Percentiles rank a stretch among this genome's conserved stretches.
These are phyloP conservation scores for Petrocephalus schoutedeni DNA, from an alignment of 2,797 vertebrate genomes.

Conservation along the genomic window DNA sequence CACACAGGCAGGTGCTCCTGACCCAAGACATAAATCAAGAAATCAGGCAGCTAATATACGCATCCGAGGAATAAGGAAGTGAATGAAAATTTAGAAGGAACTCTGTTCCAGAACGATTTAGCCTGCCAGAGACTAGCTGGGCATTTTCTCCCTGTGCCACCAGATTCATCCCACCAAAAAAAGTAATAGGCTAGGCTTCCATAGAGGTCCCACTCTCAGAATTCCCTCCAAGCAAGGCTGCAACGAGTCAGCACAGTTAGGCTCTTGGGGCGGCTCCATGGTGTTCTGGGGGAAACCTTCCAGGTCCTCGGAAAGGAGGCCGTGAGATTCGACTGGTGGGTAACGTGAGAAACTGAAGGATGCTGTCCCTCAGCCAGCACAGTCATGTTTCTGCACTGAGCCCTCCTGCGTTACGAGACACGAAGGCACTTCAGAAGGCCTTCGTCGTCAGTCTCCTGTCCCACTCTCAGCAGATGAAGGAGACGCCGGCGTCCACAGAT, in stretches of 20 bases:
- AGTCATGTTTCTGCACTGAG: background rate
- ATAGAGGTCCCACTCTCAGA: background rate
- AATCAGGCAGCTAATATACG: background rate
- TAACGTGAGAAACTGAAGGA: background rate
- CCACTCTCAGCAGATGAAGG: background rate
- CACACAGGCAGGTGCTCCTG: background rate
- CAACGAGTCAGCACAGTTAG: background rate
- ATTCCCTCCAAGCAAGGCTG: background rate
- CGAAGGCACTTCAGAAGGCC: background rate
- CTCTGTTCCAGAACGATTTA: background rate
- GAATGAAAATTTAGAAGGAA: background rate
- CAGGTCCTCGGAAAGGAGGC: background rate
- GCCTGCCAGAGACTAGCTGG: background rate
- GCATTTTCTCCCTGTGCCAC: background rate
- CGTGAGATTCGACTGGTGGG: background rate
- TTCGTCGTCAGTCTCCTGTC: background rate
- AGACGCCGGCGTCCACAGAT: background rate
- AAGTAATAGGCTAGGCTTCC: background rate
- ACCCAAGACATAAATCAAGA: background rate
- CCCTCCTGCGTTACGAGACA: background rate
- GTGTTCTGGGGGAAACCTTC: background rate
- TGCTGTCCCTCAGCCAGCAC: background rate
- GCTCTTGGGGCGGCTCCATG: background rate
- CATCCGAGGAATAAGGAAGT: background rate
- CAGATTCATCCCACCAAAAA: background rate